Conservation (phyloP, 2,797 vertebrate genomes). For the Chloroceryle inda region DNA sequence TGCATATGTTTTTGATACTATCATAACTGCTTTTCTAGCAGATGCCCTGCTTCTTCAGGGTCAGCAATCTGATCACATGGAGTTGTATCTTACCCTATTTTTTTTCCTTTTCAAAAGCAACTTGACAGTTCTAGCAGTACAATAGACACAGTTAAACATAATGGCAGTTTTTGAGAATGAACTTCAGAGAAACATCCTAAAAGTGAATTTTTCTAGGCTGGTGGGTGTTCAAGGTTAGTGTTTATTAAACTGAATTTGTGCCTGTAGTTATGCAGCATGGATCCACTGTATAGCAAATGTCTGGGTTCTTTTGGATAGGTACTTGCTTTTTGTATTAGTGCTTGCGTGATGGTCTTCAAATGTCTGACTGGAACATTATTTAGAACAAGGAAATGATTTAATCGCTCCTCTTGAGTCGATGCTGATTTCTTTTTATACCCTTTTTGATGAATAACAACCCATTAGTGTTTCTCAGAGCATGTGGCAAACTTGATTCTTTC, state of each 20-base stretch:
- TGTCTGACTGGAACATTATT: background rate
- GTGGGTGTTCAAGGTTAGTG: background rate
- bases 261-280: rapidly evolving
- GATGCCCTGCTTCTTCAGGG: background rate
- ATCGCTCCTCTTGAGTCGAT: background rate
- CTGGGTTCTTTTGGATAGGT: background rate
- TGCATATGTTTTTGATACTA: background rate
- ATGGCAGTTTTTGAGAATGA: background rate
- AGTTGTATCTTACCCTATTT: background rate
- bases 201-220: background rate
- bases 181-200: background rate
- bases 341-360: background rate
- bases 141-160: background rate
- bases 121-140: background rate
- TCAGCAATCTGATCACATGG: background rate
- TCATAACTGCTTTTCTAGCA: background rate
- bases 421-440: background rate
- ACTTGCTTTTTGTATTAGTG: background rate
- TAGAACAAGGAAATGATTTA: background rate
- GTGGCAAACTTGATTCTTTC: background rate
- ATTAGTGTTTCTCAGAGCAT: background rate
- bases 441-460: background rate
- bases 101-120: background rate
- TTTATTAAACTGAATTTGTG: background rate
- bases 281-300: background rate